Conservation (phyloP, 2,888 invertebrate species). For the Chironomus riparius region DNA sequence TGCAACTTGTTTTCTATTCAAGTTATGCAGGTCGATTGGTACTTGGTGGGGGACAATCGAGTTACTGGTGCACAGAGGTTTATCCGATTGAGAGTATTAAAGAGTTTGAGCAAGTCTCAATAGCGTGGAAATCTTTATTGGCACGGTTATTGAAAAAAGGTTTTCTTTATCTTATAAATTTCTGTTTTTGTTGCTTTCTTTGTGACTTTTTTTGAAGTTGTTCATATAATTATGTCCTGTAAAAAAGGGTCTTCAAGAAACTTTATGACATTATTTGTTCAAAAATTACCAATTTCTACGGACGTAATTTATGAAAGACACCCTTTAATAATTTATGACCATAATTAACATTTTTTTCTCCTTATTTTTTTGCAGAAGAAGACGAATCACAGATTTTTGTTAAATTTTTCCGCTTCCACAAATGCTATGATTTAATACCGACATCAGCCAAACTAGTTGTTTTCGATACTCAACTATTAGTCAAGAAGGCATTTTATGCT, state of each 20-base stretch:
- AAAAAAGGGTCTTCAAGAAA: no score
- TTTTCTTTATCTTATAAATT: constrained; percentile 31
- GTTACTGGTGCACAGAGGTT: constrained; percentile 44
- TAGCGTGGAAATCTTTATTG: constrained; percentile 67
- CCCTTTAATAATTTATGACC: no score
- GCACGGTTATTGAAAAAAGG: constrained; percentile 61
- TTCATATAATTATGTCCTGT: no score
- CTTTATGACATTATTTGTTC: no score
- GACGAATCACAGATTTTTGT: constrained; percentile 96
- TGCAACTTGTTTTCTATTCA: constrained; percentile 76
- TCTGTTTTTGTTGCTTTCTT: no score
- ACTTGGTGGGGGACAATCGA: constrained; percentile 45
- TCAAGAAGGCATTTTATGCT: constrained; percentile 98
- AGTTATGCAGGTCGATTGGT: constrained; percentile 61
- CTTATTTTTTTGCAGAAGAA: constrained; percentile 64
- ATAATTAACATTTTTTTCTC: constrained; percentile 29
- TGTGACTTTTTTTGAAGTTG: no score
- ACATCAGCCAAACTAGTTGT: constrained; percentile 98
- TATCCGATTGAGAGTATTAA: constrained; percentile 78
- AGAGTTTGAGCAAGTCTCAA: constrained; percentile 73
- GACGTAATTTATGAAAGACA: no score
- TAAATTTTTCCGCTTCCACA: constrained; percentile 99
- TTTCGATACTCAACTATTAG: constrained; percentile 95
- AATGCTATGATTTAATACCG: constrained; percentile 99
- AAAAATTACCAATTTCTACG: no score